Percentiles rank a stretch among this genome's conserved stretches.
phyloP scores from a whole-genome alignment of 2,113 vertebrate genomes.

The Plestiodon gilberti region DNA sequence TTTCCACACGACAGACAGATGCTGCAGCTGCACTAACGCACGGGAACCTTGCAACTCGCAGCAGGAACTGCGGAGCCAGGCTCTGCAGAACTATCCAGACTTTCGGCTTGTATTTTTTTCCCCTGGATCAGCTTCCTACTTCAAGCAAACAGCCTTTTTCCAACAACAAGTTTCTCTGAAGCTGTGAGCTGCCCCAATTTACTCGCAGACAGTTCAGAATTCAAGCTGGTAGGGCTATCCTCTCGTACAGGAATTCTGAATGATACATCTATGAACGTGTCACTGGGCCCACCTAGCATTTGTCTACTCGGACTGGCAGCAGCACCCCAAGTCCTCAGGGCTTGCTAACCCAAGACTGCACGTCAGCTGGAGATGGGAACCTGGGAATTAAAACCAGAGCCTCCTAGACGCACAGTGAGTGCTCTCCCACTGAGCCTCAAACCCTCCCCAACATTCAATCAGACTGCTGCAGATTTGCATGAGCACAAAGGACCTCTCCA shows the following conservation, averaged over 20 bases:
- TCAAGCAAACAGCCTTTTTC: neutral
- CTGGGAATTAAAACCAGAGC: too few relatives aligned
- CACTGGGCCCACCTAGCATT: too few relatives aligned
- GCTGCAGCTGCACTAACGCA: neutral
- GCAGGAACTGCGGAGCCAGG: neutral
- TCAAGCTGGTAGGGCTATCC: too few relatives aligned
- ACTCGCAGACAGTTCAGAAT: too few relatives aligned
- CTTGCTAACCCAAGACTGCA: too few relatives aligned
- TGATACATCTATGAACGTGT: too few relatives aligned
- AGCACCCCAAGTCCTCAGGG: neutral
- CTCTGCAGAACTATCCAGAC: neutral
- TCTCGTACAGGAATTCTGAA: too few relatives aligned
- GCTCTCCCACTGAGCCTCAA: too few relatives aligned
- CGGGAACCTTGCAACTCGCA: neutral
- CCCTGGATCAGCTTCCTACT: neutral
- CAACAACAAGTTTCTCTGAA: neutral
- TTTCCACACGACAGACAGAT: neutral
- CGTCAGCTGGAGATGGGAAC: too few relatives aligned
- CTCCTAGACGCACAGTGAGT: too few relatives aligned
- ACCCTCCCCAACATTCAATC: neutral
- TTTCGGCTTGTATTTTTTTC: neutral
- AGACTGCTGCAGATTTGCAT: neutral
- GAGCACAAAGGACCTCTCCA: neutral
- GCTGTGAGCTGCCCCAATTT: neutral
- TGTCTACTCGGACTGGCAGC: neutral